Percentiles rank a stretch among this genome's conserved stretches.
Evolutionary conservation across 1,140 invertebrate genomes (phyloP).

Genomic region (Cydia strobilella): DNA sequence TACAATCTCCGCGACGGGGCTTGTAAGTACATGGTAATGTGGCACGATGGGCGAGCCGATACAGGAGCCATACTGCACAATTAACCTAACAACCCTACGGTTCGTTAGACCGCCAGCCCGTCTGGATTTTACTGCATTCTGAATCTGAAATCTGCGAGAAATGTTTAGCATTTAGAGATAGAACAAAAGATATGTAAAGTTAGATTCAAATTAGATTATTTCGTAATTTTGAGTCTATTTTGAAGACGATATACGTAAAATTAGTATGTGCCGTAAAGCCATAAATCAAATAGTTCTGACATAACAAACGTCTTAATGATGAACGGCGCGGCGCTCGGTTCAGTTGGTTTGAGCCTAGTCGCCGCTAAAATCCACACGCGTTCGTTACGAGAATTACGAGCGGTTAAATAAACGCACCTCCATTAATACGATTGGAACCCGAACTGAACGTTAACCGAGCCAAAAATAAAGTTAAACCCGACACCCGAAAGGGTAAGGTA

Average conservation of each 20-base stretch:
- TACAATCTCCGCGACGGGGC: slow-evolving; percentile 47
- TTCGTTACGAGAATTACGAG: slow-evolving; percentile 71
- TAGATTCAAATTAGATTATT: neutral
- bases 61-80: slow-evolving; percentile 43
- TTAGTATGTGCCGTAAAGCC: slow-evolving; percentile 1
- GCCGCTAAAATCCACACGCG: slow-evolving; percentile 57
- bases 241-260: neutral
- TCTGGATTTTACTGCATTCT: neutral
- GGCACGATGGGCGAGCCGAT: slow-evolving; percentile 41
- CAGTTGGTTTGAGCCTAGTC: slow-evolving; percentile 42
- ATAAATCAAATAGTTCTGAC: slow-evolving; percentile 3
- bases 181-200: neutral
- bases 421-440: slow-evolving; percentile 66
- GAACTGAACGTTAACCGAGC: slow-evolving; percentile 58
- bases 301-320: slow-evolving; percentile 35
- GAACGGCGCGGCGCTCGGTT: slow-evolving; percentile 37
- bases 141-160: neutral
- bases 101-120: slow-evolving; percentile 33
- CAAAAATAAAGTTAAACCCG: slow-evolving; percentile 73
- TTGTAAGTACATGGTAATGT: slow-evolving; percentile 50
- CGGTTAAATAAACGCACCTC: slow-evolving; percentile 74
- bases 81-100: slow-evolving; percentile 50
- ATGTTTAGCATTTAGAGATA: neutral
- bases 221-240: neutral
- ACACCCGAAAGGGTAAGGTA: slow-evolving; percentile 46